These are phyloP conservation scores for Prosopocoilus inquinatus DNA, from an alignment of 2,888 invertebrate species.

Conservation along the genomic window DNA sequence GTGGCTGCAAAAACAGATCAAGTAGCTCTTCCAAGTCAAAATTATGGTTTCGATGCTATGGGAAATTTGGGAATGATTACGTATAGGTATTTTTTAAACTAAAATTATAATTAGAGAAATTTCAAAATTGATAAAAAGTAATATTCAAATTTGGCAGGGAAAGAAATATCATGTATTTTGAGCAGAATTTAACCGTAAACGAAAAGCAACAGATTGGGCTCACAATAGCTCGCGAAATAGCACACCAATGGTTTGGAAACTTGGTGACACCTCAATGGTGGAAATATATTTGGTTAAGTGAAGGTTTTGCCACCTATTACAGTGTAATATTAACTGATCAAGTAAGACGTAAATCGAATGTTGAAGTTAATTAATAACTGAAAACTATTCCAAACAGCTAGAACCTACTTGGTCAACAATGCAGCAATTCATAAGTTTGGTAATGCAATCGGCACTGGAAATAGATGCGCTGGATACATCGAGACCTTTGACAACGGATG, in stretches of 20 bases:
- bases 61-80: slow-evolving; percentile 90
- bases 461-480: slow-evolving; percentile 51
- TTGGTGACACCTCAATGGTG: slow-evolving; percentile 48
- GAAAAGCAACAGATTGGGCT: slow-evolving; percentile 34
- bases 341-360: slow-evolving; percentile 8
- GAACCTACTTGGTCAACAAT: slow-evolving; percentile 48
- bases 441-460: slow-evolving; percentile 43
- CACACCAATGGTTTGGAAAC: slow-evolving; percentile 57
- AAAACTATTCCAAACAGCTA: slow-evolving; percentile 21
- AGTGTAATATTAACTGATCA: slow-evolving; percentile 49
- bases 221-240: slow-evolving; percentile 55
- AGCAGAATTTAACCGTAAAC: slow-evolving; percentile 4
- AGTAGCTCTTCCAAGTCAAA: slow-evolving; percentile 72
- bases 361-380: not conserved
- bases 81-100: slow-evolving; percentile 51
- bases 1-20: slow-evolving; percentile 74
- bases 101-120: too few species aligned
- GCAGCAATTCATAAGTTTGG: slow-evolving; percentile 50
- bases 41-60: slow-evolving; percentile 81
- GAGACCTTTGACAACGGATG: slow-evolving; percentile 57
- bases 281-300: slow-evolving; percentile 50
- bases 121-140: not conserved
- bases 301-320: slow-evolving; percentile 56
- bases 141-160: slow-evolving; percentile 1
- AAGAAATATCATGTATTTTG: slow-evolving; percentile 15